Percentiles rank a stretch among this genome's conserved stretches.
Evolutionary conservation across 1,140 invertebrate species (phyloP).

Genomic region (Neodiprion lecontei): DNA sequence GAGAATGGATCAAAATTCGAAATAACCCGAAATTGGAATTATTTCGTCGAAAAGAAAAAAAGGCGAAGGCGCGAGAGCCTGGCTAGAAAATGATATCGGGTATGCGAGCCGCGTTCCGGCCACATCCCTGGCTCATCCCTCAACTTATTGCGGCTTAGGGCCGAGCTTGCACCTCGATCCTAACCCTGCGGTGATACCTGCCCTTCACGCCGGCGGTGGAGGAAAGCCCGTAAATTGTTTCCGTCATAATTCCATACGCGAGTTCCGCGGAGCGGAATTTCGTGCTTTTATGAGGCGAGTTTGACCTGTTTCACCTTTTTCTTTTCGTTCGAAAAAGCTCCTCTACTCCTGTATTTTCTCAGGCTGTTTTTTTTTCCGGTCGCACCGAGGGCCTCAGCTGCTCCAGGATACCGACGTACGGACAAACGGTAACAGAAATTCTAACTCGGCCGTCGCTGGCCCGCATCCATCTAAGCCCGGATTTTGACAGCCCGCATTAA

Average conservation of each 20-base stretch:
- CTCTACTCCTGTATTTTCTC: background rate
- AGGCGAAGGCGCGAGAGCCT: background rate
- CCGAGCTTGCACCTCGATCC: too few relatives aligned
- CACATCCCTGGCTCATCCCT: background rate
- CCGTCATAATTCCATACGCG: background rate
- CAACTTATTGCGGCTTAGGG: slow-evolving; percentile 5
- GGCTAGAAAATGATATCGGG: background rate
- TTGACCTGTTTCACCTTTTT: background rate
- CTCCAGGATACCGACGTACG: background rate
- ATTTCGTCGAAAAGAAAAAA: too few relatives aligned
- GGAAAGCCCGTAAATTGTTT: slow-evolving; percentile 2
- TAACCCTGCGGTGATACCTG: too few relatives aligned
- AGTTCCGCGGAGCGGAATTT: background rate
- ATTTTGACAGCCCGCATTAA: background rate
- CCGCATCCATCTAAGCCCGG: background rate
- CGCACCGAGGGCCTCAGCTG: background rate
- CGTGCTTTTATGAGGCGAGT: background rate
- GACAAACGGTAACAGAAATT: background rate
- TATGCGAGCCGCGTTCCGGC: background rate
- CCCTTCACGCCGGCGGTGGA: background rate
- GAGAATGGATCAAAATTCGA: too few relatives aligned
- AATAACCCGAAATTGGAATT: too few relatives aligned
- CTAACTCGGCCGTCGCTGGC: background rate
- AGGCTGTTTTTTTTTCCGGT: too few relatives aligned
- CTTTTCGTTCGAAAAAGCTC: background rate